A percentile compares a stretch with the other conserved stretches of the same genome.
These are phyloP conservation scores for Pygmarrhopalites habei DNA, from an alignment of 1,140 invertebrate species.

Conservation along the genomic window DNA sequence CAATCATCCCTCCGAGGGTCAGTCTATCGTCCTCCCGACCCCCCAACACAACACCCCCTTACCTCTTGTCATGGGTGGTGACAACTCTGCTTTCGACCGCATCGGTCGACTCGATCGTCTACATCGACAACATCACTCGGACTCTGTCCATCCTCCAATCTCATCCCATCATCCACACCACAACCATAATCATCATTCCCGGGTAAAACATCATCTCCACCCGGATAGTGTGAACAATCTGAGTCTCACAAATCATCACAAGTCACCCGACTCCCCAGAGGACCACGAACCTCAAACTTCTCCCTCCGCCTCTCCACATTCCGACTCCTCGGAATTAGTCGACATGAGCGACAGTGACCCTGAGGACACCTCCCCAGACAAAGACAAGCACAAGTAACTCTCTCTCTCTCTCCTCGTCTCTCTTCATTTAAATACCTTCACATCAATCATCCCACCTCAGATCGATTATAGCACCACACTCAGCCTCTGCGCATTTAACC, in stretches of 20 bases:
- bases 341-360: conserved; percentile 39
- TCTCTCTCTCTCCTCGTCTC: no score
- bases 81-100: conserved; percentile 78
- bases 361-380: conserved; percentile 19
- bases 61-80: conserved; percentile 62
- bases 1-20: conserved; percentile 11
- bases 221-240: not conserved
- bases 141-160: not conserved
- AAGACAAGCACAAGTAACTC: no score
- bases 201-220: conserved; percentile 13
- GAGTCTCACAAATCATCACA: conserved; percentile 15
- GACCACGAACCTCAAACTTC: conserved; percentile 23
- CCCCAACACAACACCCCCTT: conserved; percentile 16
- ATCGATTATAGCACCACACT: no score
- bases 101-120: conserved; percentile 46
- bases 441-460: no score
- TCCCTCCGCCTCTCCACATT: conserved; percentile 29
- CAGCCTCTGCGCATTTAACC: no score
- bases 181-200: no score
- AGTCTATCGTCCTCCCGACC: conserved; percentile 1
- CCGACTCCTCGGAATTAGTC: conserved; percentile 34
- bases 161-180: no score
- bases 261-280: conserved; percentile 19
- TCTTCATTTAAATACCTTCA: no score
- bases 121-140: conserved; percentile 34